Conservation (phyloP, 30 jellyfish, hydroid and myxozoan genomes). For the Cassiopea xamachana region DNA sequence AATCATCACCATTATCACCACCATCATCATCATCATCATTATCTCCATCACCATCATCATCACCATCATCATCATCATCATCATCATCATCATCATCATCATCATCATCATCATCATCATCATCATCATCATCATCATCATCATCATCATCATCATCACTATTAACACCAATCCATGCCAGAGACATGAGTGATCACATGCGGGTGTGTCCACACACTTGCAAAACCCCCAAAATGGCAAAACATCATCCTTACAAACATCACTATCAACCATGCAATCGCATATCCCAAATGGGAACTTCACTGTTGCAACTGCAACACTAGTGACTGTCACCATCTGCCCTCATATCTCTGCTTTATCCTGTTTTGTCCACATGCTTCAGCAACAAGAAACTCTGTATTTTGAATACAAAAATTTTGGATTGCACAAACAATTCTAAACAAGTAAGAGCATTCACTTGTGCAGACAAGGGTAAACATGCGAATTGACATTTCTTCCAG, state of each 20-base stretch:
- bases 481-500: not conserved
- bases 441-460: too few species aligned
- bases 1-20: slow-evolving; percentile 2
- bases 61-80: slow-evolving; percentile 1
- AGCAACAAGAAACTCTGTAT: too few species aligned
- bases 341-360: too few species aligned
- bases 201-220: too few species aligned
- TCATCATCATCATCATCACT: not conserved
- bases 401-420: too few species aligned
- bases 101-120: not conserved
- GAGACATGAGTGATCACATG: too few species aligned
- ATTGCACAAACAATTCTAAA: too few species aligned
- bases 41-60: slow-evolving; percentile 1
- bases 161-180: not conserved
- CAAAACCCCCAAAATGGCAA: too few species aligned
- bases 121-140: not conserved
- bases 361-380: too few species aligned
- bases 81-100: not conserved
- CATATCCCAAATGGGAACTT: too few species aligned
- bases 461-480: not conserved
- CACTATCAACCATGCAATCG: not conserved
- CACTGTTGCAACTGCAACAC: too few species aligned
- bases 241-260: not conserved
- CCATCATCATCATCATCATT: not conserved
- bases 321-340: too few species aligned